Percentiles rank a stretch among this genome's conserved stretches.
Conservation (phyloP, 30 jellyfish, hydroid and myxozoan species). For the Chironex yamaguchii region DNA sequence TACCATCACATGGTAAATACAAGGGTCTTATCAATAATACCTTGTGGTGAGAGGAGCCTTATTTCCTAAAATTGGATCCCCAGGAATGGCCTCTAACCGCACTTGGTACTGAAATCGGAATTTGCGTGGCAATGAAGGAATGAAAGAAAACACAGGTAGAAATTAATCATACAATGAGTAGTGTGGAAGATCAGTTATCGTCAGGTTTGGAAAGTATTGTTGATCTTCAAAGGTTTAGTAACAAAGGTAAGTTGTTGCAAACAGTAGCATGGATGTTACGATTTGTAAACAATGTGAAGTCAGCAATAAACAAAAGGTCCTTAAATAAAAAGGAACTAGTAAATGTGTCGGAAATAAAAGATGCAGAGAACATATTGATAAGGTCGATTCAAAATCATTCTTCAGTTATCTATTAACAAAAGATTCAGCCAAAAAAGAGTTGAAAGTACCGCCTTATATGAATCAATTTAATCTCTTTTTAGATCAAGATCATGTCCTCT, state of each 20-base stretch:
- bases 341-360: slow-evolving; percentile 40
- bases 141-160: neutral
- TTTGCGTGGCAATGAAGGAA: slow-evolving; percentile 25
- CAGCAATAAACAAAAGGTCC: slow-evolving; percentile 16
- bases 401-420: too few relatives aligned
- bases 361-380: slow-evolving; percentile 49
- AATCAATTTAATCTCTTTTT: slow-evolving; percentile 52
- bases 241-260: slow-evolving; percentile 18
- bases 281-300: slow-evolving; percentile 19
- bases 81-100: slow-evolving; percentile 47
- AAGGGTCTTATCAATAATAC: slow-evolving; percentile 10
- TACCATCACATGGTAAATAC: slow-evolving; percentile 59
- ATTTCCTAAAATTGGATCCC: slow-evolving; percentile 1
- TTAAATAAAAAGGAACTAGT: slow-evolving; percentile 11
- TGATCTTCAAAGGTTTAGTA: slow-evolving; percentile 9
- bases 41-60: slow-evolving; percentile 72
- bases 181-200: neutral
- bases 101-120: slow-evolving; percentile 2
- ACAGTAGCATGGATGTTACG: slow-evolving; percentile 37
- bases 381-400: slow-evolving; percentile 52
- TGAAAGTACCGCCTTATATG: slow-evolving; percentile 49
- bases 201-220: neutral
- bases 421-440: slow-evolving; percentile 7
- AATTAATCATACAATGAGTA: neutral
- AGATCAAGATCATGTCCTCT: slow-evolving; percentile 47